phyloP scores from a whole-genome alignment of 2,797 vertebrate genomes.

The Neosilurus hyrtlii region DNA sequence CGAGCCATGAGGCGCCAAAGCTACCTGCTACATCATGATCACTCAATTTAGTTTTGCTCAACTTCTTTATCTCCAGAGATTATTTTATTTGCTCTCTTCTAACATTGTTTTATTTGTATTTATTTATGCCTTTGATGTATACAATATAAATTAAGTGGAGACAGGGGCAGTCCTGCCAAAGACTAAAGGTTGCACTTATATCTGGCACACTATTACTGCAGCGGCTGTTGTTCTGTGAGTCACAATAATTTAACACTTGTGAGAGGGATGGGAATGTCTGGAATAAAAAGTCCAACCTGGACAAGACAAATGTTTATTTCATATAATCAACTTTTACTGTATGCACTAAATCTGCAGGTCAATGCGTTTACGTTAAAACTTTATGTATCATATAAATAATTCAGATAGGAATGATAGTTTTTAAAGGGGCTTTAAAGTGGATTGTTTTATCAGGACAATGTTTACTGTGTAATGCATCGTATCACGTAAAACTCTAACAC shows the following conservation, averaged over 20 bases:
- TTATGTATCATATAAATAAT: not conserved
- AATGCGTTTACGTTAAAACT: not conserved
- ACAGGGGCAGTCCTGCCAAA: slow-evolving; percentile 11
- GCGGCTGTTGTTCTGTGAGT: not conserved
- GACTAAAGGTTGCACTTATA: slow-evolving; percentile 21
- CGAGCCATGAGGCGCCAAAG: not conserved
- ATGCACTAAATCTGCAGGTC: slow-evolving; percentile 1
- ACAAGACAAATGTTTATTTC: slow-evolving; percentile 13
- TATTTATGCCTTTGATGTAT: not conserved
- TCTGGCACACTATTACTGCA: slow-evolving; percentile 4
- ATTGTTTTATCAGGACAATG: slow-evolving; percentile 2
- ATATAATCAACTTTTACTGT: not conserved
- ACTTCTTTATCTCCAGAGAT: not conserved
- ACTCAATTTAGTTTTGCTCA: not conserved
- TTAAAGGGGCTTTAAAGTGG: not conserved
- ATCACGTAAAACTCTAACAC: not conserved
- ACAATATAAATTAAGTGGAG: slow-evolving; percentile 13
- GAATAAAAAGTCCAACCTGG: not conserved
- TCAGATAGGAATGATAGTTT: not conserved
- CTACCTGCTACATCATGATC: not conserved
- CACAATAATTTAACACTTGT: not conserved
- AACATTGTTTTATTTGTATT: not conserved
- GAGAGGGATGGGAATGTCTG: not conserved
- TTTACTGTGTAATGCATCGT: not conserved
- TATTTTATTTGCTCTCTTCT: not conserved